These are phyloP conservation scores for Cenopis cana DNA, from an alignment of 2,888 invertebrate genomes.

Conservation along the genomic window DNA sequence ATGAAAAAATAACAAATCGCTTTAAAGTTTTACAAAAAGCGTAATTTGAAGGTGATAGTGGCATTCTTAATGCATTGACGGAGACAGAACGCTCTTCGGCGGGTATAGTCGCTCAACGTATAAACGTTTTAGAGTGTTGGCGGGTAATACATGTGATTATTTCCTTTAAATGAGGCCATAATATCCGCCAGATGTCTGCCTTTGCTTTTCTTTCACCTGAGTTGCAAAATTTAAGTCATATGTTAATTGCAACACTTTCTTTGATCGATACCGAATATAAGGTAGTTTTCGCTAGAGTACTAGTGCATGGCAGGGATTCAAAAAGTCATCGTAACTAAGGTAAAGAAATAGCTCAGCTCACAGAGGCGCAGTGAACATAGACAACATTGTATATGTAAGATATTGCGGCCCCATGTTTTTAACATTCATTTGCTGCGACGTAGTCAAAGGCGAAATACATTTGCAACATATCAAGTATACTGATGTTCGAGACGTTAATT, in stretches of 20 bases:
- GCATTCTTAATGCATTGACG: neutral
- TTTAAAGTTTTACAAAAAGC: conserved; percentile 10
- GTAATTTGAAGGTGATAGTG: neutral
- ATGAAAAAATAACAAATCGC: conserved; percentile 7
- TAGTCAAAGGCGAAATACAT: neutral
- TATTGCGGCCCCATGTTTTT: neutral
- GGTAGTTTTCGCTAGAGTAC: too few species aligned
- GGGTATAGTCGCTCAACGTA: neutral
- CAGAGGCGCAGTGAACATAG: neutral
- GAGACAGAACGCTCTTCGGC: neutral
- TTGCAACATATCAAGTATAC: conserved; percentile 4
- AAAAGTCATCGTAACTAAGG: neutral
- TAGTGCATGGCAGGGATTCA: too few species aligned
- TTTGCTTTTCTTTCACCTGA: neutral
- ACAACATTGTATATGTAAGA: neutral
- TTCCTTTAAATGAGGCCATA: neutral
- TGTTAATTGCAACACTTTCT: too few species aligned
- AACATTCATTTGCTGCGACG: neutral
- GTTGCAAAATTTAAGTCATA: neutral
- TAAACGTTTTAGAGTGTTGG: neutral
- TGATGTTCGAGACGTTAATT: neutral
- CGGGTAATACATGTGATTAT: neutral
- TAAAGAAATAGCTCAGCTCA: neutral
- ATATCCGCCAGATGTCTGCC: neutral
- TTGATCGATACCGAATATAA: too few species aligned